Base-by-base conservation (phyloP, 2,888 invertebrate species). In the Ennomos fuscantarius region DNA sequence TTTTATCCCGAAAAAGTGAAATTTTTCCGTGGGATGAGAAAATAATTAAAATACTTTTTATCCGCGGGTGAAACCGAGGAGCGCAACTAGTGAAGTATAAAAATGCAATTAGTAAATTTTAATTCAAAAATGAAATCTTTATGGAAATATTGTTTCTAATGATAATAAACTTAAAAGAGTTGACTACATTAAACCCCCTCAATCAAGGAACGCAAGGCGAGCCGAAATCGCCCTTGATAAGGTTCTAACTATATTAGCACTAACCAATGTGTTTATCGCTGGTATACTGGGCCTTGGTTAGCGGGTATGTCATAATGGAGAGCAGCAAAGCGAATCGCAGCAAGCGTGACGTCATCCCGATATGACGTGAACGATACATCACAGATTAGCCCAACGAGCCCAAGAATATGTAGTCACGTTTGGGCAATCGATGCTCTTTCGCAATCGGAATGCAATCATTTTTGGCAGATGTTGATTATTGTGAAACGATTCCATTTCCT, bases 301-400 rank as follows among this genome's bases (percentile, higher is more conserved):
- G 62, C 63, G 48, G 45, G 41, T 43, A 42, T 59, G 46, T 48
- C 56, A 49, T 60, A 63, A 66, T 60, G 52, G 41, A 24, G 40
- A 39, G 10, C 24, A 39, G 37, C 32, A 41, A 12, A 48, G 45
- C 34, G 44, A 42, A 48, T 46, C 34, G 12, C 47, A 35, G 44
- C 35, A 11, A 31, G 24, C 37, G 51, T 61, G 57, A 60, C 63
- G 59, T 63, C 55, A 63, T 34, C 58, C 47, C 53, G 55, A 58
- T 62, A 55, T 62, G 59, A 63, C 63, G 47, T 34, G 32, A 24
- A 24, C 24, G 24, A 41, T 37, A 37, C 13, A 37, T 36, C 50
- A 50, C 39, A 60, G 57, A 65, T 62, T 55, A 60, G 11, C 15
- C 36, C 24, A 46, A 43, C 32, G 53, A 60, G 11, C 15, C 34